phyloP scores from a whole-genome alignment of 2,797 vertebrate genomes.

The Monodelphis domestica region DNA sequence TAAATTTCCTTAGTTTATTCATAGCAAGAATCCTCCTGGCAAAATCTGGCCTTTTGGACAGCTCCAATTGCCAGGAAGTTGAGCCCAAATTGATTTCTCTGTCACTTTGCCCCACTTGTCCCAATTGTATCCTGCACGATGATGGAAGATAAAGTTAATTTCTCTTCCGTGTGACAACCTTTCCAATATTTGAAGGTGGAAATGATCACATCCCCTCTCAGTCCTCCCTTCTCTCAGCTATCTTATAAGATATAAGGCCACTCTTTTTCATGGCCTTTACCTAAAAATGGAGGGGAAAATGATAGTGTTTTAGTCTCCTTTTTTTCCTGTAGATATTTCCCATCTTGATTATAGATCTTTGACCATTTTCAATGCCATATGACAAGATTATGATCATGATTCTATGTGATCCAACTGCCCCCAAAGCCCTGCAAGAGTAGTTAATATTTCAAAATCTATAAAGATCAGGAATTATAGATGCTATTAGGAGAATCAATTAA shows the following conservation, averaged over 20 bases:
- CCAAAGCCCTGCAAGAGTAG: conserved; percentile 49
- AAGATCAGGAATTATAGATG: conserved; percentile 44
- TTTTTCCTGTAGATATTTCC: conserved; percentile 34
- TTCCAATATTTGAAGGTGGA: neutral
- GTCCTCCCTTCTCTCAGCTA: neutral
- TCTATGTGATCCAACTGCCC: conserved; percentile 32
- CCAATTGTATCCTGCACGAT: neutral
- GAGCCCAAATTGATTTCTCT: neutral
- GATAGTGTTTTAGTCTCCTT: conserved; percentile 59
- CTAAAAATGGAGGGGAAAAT: conserved; percentile 44
- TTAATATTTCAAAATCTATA: conserved; percentile 58
- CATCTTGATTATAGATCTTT: conserved; percentile 74
- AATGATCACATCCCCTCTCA: neutral
- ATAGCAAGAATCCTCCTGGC: neutral
- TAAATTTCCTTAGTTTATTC: neutral
- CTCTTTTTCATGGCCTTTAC: conserved; percentile 41
- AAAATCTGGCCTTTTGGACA: neutral
- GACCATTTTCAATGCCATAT: conserved; percentile 66
- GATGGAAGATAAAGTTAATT: neutral
- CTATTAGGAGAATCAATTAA: conserved; percentile 69
- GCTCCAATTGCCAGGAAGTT: neutral
- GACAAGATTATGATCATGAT: conserved; percentile 56
- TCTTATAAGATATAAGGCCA: neutral
- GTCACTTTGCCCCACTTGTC: neutral
- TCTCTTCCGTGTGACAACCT: neutral